phyloP scores from a whole-genome alignment of 53 echinoderm and acorn worm species.

The Echinometra lucunter region DNA sequence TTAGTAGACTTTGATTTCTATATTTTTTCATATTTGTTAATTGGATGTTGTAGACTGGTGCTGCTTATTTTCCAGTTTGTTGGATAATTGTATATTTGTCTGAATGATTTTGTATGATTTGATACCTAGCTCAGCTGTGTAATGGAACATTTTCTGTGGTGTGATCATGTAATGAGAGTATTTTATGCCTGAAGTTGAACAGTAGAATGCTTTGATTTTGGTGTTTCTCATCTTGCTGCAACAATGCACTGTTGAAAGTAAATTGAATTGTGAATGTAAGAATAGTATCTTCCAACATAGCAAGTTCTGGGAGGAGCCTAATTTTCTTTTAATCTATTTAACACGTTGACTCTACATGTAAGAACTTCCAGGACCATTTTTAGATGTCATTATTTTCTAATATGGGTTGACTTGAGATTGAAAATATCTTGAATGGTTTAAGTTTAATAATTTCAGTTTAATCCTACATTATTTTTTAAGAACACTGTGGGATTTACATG shows the following conservation, averaged over 20 bases:
- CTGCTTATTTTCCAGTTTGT: neutral
- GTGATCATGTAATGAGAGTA: neutral
- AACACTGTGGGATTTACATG: too few relatives aligned
- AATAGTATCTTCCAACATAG: neutral
- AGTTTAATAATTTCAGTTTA: neutral
- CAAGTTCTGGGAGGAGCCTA: too few relatives aligned
- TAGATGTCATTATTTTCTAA: neutral
- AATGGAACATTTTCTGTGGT: neutral
- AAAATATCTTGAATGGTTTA: neutral
- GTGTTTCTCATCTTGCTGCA: neutral
- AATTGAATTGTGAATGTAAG: neutral
- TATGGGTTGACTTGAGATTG: neutral
- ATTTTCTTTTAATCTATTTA: too few relatives aligned
- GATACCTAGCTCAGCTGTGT: neutral
- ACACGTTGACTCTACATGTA: too few relatives aligned
- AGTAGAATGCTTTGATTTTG: neutral
- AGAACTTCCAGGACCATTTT: neutral
- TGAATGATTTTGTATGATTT: neutral
- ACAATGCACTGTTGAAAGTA: neutral
- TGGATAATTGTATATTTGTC: neutral
- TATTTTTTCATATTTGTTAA: neutral
- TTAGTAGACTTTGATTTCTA: neutral
- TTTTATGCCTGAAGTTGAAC: neutral
- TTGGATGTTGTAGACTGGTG: neutral
- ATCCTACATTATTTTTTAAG: neutral